These are phyloP conservation scores for Calosoma granatense DNA, from an alignment of 1,140 invertebrate genomes.

Conservation along the genomic window DNA sequence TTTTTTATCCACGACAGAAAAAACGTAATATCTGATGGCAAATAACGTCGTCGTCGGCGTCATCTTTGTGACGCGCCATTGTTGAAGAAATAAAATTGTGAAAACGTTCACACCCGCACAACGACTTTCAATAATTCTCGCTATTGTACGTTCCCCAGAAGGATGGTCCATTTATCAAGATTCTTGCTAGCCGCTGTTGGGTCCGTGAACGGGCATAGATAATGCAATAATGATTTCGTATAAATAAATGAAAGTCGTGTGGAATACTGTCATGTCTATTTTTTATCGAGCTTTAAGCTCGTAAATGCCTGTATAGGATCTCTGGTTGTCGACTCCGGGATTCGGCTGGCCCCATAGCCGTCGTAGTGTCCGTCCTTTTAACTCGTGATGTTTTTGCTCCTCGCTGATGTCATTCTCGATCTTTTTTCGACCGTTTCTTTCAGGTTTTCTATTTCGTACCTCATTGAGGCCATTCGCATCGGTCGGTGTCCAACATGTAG, in stretches of 20 bases:
- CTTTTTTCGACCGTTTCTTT: not conserved
- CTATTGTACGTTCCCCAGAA: not conserved
- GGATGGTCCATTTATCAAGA: constrained; percentile 1
- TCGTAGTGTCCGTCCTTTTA: not conserved
- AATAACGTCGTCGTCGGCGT: too few species aligned
- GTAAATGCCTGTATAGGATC: not conserved
- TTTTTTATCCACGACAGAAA: too few species aligned
- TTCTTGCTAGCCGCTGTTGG: not conserved
- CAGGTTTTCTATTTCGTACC: not conserved
- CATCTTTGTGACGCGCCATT: too few species aligned
- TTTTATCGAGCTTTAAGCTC: constrained; percentile 6
- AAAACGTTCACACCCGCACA: not conserved
- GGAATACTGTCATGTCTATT: constrained; percentile 2
- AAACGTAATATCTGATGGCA: too few species aligned
- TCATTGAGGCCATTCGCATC: not conserved
- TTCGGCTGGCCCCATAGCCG: not conserved
- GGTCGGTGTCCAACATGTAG: not conserved
- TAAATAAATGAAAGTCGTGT: constrained; percentile 6
- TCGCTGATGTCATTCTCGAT: not conserved
- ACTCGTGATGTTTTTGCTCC: not conserved
- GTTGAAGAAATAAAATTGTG: too few species aligned
- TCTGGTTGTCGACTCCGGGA: not conserved
- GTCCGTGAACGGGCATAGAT: not conserved
- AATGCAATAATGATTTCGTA: constrained; percentile 8
- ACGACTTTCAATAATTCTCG: not conserved